Evolutionary conservation across 2,113 vertebrate species (phyloP), one percentile per base, ranked within the genome.

Genomic region (Syngnathoides biaculeatus): DNA sequence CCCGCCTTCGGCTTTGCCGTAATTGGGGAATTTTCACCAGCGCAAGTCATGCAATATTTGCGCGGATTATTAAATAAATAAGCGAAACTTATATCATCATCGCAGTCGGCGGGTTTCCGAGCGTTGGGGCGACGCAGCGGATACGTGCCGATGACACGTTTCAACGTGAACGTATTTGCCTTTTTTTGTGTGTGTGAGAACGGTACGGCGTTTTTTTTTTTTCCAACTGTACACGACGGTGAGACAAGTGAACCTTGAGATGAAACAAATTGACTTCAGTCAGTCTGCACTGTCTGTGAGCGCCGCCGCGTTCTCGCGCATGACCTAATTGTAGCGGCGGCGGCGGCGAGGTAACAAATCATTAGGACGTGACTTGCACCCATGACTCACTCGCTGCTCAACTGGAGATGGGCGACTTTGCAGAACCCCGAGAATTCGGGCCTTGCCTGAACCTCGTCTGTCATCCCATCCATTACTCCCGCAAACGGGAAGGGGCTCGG

Each of bases 11-110:
- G 75, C 69, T 38, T 68, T 30, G 56, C 39, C 10, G 30, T 79
- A 80, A 84, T 81, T 75, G 71, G 78, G 68, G 86, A 75, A 13
- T 76, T 62, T 71, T 67, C 70, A 60, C 40, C 67, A 63, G 63
- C 65, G 62, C 60, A 39, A 35, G 50, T 61, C 48, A 13, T 35
- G 1, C 47, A 64, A 70, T 61, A 64, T 69, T 58, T 59, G 50
- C 22, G 20, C 57, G 39, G 43, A 56, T 60, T 61, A 30, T 26
- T 8, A 39, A 62, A 61, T 48, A 15, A 22, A n/a, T 20, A 13
- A 26, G 9, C n/a, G n/a, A 50, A 20, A 22, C 48, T n/a, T 52
- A 8, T 22, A 52, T 52, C 20, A 11, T 52, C 22, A 10, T 14
- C 12, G 22, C 52, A 15, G 22, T 6, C 13, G 12, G 52, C 22